Conservation (phyloP, 2,113 vertebrate genomes). For the Melanerpes aurifrons region DNA sequence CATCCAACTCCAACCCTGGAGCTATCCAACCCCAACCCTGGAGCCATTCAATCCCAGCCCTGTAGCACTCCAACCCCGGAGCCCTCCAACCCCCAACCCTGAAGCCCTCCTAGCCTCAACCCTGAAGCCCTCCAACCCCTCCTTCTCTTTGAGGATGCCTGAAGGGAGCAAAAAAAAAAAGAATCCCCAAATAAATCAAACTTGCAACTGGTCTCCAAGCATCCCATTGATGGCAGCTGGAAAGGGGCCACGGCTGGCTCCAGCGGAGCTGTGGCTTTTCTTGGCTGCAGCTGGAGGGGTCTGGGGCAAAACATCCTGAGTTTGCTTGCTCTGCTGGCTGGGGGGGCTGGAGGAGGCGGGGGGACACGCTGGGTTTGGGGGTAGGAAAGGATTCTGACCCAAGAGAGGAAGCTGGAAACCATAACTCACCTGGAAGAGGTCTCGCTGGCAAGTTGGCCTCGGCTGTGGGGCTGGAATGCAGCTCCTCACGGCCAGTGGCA, state of each 20-base stretch:
- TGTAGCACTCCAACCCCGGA: too few relatives aligned
- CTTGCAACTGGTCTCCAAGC: neutral
- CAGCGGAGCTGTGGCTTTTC: neutral
- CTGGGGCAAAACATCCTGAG: neutral
- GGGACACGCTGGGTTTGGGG: neutral
- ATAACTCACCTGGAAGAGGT: conserved; percentile 8
- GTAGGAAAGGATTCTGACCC: neutral
- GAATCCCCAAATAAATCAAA: too few relatives aligned
- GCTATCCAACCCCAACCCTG: too few relatives aligned
- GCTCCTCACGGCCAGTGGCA: neutral
- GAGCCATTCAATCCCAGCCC: too few relatives aligned
- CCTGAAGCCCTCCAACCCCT: neutral
- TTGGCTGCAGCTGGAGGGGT: conserved; percentile 20
- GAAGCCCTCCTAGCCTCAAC: too few relatives aligned
- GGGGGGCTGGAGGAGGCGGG: neutral
- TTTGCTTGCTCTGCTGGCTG: neutral
- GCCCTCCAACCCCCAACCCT: too few relatives aligned
- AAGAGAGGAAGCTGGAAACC: conserved; percentile 15
- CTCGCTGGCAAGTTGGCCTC: conserved; percentile 1
- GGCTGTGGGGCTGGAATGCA: conserved; percentile 1
- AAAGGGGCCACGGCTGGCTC: neutral
- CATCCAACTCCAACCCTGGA: too few relatives aligned
- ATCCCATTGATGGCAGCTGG: conserved; percentile 40
- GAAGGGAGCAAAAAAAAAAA: neutral
- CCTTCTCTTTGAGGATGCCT: neutral